Conservation (phyloP, 1,140 invertebrate species). For the Matsumurasca onukii region DNA sequence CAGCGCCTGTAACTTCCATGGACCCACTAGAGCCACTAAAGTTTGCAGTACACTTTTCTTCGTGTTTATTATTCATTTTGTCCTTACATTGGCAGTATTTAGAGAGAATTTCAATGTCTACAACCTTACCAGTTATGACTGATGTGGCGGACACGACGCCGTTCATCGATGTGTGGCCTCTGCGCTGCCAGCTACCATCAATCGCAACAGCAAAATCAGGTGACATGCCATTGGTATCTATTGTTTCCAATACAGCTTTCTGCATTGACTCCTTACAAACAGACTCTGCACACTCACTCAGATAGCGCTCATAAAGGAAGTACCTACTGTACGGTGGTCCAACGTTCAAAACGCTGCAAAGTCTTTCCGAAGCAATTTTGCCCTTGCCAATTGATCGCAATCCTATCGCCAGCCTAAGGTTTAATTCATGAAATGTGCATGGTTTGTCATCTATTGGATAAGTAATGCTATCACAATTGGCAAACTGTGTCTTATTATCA, state of each 20-base stretch:
- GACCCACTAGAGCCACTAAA: constrained; percentile 37
- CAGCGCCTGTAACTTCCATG: constrained; percentile 36
- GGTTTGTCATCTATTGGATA: background rate
- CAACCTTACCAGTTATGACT: constrained; percentile 33
- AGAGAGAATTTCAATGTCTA: constrained; percentile 31
- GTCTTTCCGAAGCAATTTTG: constrained; percentile 14
- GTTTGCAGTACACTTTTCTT: constrained; percentile 36
- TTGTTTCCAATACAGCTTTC: constrained; percentile 28
- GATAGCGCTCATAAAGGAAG: background rate
- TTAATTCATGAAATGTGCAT: constrained; percentile 17
- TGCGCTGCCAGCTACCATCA: constrained; percentile 36
- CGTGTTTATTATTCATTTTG: background rate
- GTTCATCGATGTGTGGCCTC: constrained; percentile 34
- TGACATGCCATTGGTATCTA: constrained; percentile 26
- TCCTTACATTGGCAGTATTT: constrained; percentile 33
- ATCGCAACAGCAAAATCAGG: constrained; percentile 33
- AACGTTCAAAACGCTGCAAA: constrained; percentile 29
- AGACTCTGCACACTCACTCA: constrained; percentile 14
- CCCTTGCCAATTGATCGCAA: constrained; percentile 27
- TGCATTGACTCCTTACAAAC: constrained; percentile 11
- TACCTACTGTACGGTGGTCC: background rate
- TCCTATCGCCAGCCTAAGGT: constrained; percentile 30
- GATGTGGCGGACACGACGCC: constrained; percentile 33
- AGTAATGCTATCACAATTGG: background rate
- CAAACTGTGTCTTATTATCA: background rate